Evolutionary conservation across 2,888 invertebrate species (phyloP).

Genomic region (Auanema freiburgensis): DNA sequence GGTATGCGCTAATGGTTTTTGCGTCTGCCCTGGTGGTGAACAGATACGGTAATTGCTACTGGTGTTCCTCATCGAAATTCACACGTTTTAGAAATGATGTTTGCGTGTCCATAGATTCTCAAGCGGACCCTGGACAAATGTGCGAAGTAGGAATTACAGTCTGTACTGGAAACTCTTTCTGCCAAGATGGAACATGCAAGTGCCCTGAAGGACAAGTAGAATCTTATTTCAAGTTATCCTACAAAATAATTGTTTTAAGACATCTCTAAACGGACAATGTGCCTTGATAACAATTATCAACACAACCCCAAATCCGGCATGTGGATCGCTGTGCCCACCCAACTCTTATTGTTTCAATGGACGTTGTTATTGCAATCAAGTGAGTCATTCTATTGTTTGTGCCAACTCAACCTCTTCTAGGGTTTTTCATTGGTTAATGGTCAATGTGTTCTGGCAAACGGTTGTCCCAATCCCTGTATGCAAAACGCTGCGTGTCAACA

Average conservation of each 20-base stretch:
- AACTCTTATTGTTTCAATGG: conserved; percentile 26
- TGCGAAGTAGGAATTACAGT: conserved; percentile 52
- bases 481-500: conserved; percentile 10
- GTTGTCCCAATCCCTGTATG: conserved; percentile 2
- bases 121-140: conserved; percentile 54
- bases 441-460: conserved; percentile 11
- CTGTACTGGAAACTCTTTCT: conserved; percentile 58
- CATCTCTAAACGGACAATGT: conserved; percentile 55
- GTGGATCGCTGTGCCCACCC: conserved; percentile 14
- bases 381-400: conserved; percentile 9
- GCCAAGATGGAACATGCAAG: conserved; percentile 52
- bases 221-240: no score
- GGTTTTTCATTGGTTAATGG: conserved; percentile 18
- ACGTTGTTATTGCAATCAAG: conserved; percentile 32
- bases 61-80: conserved; percentile 8
- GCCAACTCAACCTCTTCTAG: conserved; percentile 12
- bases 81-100: conserved; percentile 28
- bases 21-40: conserved; percentile 62
- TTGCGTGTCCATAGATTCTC: conserved; percentile 35
- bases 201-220: conserved; percentile 41
- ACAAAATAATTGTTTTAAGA: conserved; percentile 31
- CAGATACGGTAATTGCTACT: conserved; percentile 46
- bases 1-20: conserved; percentile 58
- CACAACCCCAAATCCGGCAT: conserved; percentile 6
- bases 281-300: conserved; percentile 38